Evolutionary conservation across 2,797 vertebrate genomes (phyloP), one percentile per base, ranked within the genome.

Genomic region (Molothrus ater): DNA sequence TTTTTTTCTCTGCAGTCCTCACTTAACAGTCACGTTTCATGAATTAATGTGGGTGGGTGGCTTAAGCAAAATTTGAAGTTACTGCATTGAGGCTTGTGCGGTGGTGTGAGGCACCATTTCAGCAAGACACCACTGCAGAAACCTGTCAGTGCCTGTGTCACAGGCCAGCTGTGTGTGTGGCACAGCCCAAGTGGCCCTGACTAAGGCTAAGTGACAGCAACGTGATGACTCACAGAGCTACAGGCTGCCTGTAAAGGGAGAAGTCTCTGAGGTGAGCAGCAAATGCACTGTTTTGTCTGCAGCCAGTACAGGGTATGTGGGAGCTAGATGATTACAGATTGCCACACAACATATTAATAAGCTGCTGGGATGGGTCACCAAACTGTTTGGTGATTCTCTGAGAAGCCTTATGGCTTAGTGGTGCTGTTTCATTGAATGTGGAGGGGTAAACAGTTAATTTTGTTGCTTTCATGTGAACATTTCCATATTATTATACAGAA

Each of bases 1-100:
- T 65, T 91, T 86, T 87, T 84, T 80, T 48, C 48, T 57, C 75
- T 83, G 51, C 54, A 83, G 1, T 86, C 24, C 36, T 94, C 78
- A 64, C 50, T 87, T 69, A 82, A 57, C 80, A 95, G 92, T 92
- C 93, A 92, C 36, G 31, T 95, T 93, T 86, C 40, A 31, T 90
- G 59, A 75, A 70, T 78, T 86, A 59, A 72, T 53, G 59, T 89
- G 80, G 80, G 69, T 86, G 79, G 54, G n/a, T 88, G 65, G 75
- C 65, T 91, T 65, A 18, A 85, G 43, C 26, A 9, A 80, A 80
- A 88, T 61, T 61, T 45, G 28, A 50, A 85, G 53, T 90, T 81
- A 31, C 11, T 90, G 75, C 65, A 29, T 72, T 20, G 34, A 83
- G 13, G 29, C 11, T 80, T 76, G 31, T 6, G 9, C 0, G 0